A percentile compares a stretch with the other conserved stretches of the same genome.
phyloP scores from a whole-genome alignment of 2,113 vertebrate species.

The Tragelaphus buxtoni region DNA sequence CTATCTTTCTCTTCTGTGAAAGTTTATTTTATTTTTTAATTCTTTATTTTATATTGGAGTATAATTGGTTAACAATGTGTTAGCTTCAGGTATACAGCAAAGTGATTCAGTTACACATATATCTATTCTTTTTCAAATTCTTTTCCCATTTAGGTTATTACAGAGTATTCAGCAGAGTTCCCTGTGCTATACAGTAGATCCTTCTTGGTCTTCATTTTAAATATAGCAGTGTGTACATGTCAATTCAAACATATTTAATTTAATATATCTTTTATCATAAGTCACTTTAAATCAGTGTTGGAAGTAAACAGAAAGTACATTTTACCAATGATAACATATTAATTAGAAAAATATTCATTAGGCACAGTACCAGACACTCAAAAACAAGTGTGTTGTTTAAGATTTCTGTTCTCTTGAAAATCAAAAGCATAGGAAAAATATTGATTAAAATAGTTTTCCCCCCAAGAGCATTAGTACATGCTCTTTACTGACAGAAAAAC shows the following conservation, averaged over 20 bases:
- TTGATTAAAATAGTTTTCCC: neutral
- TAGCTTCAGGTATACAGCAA: neutral
- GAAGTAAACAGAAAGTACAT: neutral
- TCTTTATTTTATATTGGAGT: neutral
- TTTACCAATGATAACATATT: neutral
- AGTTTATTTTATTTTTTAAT: neutral
- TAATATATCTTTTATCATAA: neutral
- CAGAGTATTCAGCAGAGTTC: neutral
- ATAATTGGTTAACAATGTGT: neutral
- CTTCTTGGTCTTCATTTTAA: neutral
- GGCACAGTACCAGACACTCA: neutral
- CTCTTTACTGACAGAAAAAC: neutral
- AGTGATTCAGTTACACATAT: neutral
- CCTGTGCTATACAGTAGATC: neutral
- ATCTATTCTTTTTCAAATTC: neutral
- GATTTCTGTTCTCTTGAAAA: neutral
- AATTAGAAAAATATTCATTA: slow-evolving; percentile 7
- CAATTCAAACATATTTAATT: neutral
- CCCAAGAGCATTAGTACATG: neutral
- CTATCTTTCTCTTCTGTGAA: neutral
- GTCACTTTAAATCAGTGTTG: neutral
- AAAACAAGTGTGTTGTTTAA: slow-evolving; percentile 1
- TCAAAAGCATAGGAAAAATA: slow-evolving; percentile 11
- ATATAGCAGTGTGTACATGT: neutral
- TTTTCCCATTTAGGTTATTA: neutral